Conservation (phyloP, 2,113 vertebrate genomes). For the Phrynosoma blainvillii region DNA sequence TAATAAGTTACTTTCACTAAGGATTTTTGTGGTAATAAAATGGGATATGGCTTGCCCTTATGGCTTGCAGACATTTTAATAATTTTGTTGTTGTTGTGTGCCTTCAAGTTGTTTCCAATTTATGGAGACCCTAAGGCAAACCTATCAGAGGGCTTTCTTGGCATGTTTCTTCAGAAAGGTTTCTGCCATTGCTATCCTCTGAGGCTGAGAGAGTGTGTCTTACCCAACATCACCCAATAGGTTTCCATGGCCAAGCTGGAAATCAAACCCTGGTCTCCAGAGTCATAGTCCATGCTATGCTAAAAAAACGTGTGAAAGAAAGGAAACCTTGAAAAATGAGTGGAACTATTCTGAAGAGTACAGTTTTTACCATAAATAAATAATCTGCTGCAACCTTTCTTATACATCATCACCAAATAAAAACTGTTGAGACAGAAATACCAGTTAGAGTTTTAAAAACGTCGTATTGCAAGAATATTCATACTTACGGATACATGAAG, state of each 20-base stretch:
- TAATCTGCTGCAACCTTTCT: background rate
- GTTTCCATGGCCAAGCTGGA: no score
- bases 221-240: no score
- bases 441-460: background rate
- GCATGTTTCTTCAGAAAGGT: no score
- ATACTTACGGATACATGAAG: background rate
- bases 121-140: no score
- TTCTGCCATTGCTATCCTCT: no score
- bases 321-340: background rate
- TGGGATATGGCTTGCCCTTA: background rate
- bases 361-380: background rate
- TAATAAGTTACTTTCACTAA: no score
- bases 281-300: no score
- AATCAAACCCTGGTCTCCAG: no score
- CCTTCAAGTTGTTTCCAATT: no score
- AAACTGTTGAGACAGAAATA: background rate
- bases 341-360: background rate
- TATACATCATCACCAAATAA: background rate
- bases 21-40: background rate
- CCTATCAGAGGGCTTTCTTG: no score
- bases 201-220: no score
- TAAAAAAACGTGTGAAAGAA: background rate
- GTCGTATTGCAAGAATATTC: background rate
- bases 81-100: no score
- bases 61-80: background rate